Evolutionary conservation across 2,888 invertebrate genomes (phyloP), one percentile per base, ranked within the genome.

Genomic region (Phalera bucephala): DNA sequence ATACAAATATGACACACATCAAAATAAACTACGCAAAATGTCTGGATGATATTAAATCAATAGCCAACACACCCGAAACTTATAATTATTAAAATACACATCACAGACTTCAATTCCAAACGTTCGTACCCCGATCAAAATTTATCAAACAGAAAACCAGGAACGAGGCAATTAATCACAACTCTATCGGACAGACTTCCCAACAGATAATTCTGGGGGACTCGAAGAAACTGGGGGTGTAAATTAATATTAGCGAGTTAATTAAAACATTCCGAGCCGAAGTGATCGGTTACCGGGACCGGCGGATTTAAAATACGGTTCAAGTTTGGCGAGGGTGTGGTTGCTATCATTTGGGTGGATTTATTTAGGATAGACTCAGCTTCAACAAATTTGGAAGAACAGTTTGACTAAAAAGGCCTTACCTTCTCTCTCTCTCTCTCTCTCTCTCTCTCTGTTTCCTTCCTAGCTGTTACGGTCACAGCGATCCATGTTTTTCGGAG

Each of bases 161-260:
- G 30, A 17, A 11, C 22, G 15, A 28, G 27, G 15, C 41, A 47
- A 53, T 64, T 56, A 61, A 61, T 65, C 59, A 63, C 51, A 51
- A 51, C 43, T 50, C 36, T 28, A 43, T 44, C 49, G 36, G 46
- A 49, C 37, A 52, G 50, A 53, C 45, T 54, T 45, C 38, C 41
- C 35, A 42, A 41, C 49, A 63, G 57, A 58, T 63, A 65, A 51
- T 44, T 43, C 40, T 37, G 26, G 11, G 17, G 12, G 35, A 41
- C 42, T 45, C 42, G 53, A 63, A 66, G 65, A 69, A 67, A 65
- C 64, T 58, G 31, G 39, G 30, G 39, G 61, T 68, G 66, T 66
- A 68, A 77, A 78, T 80, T 80, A 74, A 72, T 79, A 77, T 75
- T 63, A 47, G 48, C 42, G 64, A 78, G 61, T 74, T 80, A 79